Percentiles rank a stretch among this genome's conserved stretches.
These are phyloP conservation scores for Pseudomyrmex concolor DNA, from an alignment of 1,140 invertebrate genomes.

Conservation along the genomic window DNA sequence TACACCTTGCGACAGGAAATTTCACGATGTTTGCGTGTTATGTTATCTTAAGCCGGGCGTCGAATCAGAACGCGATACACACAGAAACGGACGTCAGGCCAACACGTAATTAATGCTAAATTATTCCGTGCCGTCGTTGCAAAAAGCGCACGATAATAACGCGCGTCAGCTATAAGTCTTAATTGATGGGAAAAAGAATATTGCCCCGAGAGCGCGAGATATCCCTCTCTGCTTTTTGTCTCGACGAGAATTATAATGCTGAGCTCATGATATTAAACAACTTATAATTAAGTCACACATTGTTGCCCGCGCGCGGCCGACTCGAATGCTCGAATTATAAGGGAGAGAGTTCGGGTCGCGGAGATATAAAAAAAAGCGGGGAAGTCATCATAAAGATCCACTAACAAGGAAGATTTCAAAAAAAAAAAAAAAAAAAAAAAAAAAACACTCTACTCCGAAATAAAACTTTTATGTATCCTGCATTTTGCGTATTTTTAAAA, in stretches of 20 bases:
- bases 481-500: no score
- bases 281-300: not conserved
- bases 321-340: not conserved
- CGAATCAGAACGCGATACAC: constrained; percentile 62
- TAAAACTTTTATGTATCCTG: no score
- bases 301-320: not conserved
- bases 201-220: not conserved
- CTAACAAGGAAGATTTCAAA: constrained; percentile 6
- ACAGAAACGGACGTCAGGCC: constrained; percentile 47
- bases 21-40: constrained; percentile 49
- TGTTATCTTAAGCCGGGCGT: constrained; percentile 50
- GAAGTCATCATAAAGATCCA: not conserved
- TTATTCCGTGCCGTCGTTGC: constrained; percentile 55
- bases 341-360: not conserved
- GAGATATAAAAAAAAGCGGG: not conserved
- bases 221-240: not conserved
- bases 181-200: constrained; percentile 1
- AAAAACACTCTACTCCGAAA: no score
- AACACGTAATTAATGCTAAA: constrained; percentile 64
- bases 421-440: not conserved
- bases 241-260: not conserved
- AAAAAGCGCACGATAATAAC: constrained; percentile 54
- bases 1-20: not conserved
- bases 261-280: not conserved
- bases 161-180: not conserved